Evolutionary conservation across 2,113 vertebrate species (phyloP).

Genomic region (Phasianus colchicus): DNA sequence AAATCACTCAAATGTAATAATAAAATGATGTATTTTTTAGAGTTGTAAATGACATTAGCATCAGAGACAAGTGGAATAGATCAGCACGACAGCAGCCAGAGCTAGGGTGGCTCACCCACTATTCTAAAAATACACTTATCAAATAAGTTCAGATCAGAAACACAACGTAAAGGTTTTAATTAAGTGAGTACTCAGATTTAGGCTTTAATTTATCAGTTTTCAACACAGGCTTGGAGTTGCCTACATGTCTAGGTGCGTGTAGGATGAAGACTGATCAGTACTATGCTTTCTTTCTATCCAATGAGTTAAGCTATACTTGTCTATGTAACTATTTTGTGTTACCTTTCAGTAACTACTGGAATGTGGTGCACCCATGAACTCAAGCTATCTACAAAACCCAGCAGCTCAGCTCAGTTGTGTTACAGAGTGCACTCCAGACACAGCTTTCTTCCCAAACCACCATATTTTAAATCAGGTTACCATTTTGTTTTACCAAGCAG

Average conservation of each 20-base stretch:
- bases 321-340: not conserved
- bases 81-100: not conserved
- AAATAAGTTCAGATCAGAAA: not conserved
- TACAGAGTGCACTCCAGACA: not conserved
- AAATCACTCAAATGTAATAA: not conserved
- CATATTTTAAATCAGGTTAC: not conserved
- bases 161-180: not conserved
- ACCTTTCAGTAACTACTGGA: not conserved
- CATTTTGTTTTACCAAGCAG: not conserved
- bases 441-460: not conserved
- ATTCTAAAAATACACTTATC: not conserved
- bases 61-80: not conserved
- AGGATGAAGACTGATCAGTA: not conserved
- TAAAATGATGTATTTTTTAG: not conserved
- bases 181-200: not conserved
- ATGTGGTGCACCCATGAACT: not conserved
- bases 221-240: not conserved
- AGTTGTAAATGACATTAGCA: not conserved
- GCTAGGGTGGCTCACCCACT: not conserved
- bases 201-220: not conserved
- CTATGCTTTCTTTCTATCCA: not conserved
- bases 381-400: not conserved
- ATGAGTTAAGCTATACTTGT: not conserved
- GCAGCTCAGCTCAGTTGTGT: not conserved
- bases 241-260: not conserved